A percentile compares a stretch with the other conserved stretches of the same genome.
Conservation (phyloP, 53 echinoderm and acorn worm genomes). For the Temnopleurus reevesii region DNA sequence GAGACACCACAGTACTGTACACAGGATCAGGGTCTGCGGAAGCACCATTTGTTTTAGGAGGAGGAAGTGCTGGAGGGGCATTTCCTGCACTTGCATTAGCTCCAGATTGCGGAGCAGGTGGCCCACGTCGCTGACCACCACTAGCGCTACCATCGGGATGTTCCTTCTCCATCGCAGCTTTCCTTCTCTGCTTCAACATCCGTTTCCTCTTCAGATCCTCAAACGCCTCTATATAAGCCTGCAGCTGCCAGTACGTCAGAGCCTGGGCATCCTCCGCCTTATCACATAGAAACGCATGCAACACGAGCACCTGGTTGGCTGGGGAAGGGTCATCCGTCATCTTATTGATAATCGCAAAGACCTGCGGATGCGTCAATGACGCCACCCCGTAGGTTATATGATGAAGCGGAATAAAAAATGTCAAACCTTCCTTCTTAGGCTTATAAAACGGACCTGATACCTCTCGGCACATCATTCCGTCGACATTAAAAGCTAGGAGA, state of each 20-base stretch:
- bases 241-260: slow-evolving; percentile 97
- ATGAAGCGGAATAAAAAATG: slow-evolving; percentile 79
- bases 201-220: slow-evolving; percentile 93
- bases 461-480: slow-evolving; percentile 82
- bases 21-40: neutral
- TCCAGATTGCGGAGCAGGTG: neutral
- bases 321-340: slow-evolving; percentile 82
- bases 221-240: slow-evolving; percentile 98
- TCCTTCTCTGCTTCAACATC: slow-evolving; percentile 70
- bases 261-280: slow-evolving; percentile 80
- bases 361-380: slow-evolving; percentile 78
- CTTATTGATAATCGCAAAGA: slow-evolving; percentile 87
- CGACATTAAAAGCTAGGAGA: slow-evolving; percentile 79
- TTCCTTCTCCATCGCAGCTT: slow-evolving; percentile 60
- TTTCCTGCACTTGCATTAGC: neutral
- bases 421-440: slow-evolving; percentile 83
- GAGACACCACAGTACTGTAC: neutral
- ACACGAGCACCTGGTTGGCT: slow-evolving; percentile 76
- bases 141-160: neutral
- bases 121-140: neutral
- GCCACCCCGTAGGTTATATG: slow-evolving; percentile 95
- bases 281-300: slow-evolving; percentile 92
- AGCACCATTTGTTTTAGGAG: neutral
- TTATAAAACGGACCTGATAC: slow-evolving; percentile 79
- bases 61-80: neutral